Evolutionary conservation across 2,113 vertebrate species (phyloP).

Genomic region (Gambusia holbrooki): DNA sequence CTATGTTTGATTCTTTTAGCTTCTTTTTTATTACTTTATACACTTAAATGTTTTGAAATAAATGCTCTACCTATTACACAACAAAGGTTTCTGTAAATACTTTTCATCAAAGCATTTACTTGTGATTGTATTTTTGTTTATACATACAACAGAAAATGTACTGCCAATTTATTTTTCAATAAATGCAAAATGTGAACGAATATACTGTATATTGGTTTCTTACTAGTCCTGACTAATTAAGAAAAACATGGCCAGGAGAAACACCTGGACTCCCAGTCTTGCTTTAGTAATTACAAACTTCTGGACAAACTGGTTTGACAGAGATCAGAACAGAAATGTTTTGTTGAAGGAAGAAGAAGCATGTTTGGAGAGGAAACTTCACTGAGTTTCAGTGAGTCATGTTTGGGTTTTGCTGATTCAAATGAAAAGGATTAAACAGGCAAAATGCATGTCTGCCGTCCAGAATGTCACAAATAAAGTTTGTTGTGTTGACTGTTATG

Average conservation of each 20-base stretch:
- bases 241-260: background rate
- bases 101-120: slow-evolving; percentile 22
- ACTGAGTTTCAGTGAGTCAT: slow-evolving; percentile 60
- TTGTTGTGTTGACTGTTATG: background rate
- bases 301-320: slow-evolving; percentile 79
- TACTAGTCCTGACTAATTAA: background rate
- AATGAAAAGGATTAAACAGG: background rate
- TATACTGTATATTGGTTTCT: background rate
- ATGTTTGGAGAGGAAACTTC: slow-evolving; percentile 37
- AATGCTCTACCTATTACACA: background rate
- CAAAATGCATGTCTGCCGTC: background rate
- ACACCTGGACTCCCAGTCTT: slow-evolving; percentile 7
- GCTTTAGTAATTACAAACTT: slow-evolving; percentile 4
- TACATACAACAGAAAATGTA: background rate
- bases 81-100: background rate
- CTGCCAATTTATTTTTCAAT: slow-evolving; percentile 17
- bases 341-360: background rate
- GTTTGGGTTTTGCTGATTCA: slow-evolving; percentile 2
- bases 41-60: background rate
- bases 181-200: slow-evolving; percentile 15
- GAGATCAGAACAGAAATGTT: slow-evolving; percentile 42
- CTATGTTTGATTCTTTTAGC: background rate
- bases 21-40: background rate
- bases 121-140: slow-evolving; percentile 10
- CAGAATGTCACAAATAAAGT: background rate